Percentiles rank a stretch among this genome's conserved stretches.
phyloP scores from a whole-genome alignment of 2,888 invertebrate genomes.

The Cryptocheilus praepositus region DNA sequence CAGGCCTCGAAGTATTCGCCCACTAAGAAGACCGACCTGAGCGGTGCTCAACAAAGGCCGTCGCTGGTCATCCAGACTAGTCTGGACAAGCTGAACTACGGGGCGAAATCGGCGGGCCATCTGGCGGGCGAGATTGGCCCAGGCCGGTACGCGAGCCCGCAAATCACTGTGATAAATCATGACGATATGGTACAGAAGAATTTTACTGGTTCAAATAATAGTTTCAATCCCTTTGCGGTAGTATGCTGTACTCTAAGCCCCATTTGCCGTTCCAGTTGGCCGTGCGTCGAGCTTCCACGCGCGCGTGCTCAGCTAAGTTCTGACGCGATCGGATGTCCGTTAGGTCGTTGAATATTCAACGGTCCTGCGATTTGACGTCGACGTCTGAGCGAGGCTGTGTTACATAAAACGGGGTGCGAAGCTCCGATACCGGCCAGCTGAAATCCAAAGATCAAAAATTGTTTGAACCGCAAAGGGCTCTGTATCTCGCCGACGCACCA shows the following conservation, averaged over 20 bases:
- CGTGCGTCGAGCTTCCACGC: no score
- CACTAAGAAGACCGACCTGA: conserved; percentile 76
- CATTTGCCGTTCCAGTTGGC: no score
- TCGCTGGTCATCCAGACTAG: conserved; percentile 86
- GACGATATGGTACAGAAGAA: conserved; percentile 83
- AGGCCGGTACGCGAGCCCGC: conserved; percentile 81
- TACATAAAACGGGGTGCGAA: no score
- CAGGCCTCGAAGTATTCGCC: conserved; percentile 77
- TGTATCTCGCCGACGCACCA: conserved; percentile 39
- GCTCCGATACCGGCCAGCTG: no score
- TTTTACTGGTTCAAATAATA: conserved; percentile 70
- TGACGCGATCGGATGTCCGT: no score
- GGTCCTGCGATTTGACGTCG: no score
- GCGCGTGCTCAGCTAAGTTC: no score
- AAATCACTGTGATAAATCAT: conserved; percentile 96
- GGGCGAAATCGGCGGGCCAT: conserved; percentile 71
- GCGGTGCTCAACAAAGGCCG: conserved; percentile 78
- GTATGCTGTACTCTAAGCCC: no score
- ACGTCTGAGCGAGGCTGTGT: no score
- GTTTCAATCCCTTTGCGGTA: conserved; percentile 57
- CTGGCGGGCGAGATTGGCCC: conserved; percentile 73
- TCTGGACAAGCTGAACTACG: conserved; percentile 79
- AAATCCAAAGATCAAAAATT: no score
- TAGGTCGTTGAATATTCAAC: no score
- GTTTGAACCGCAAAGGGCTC: no score